Evolutionary conservation across 2,797 vertebrate species (phyloP).

Genomic region (Coracias cyanogaster): DNA sequence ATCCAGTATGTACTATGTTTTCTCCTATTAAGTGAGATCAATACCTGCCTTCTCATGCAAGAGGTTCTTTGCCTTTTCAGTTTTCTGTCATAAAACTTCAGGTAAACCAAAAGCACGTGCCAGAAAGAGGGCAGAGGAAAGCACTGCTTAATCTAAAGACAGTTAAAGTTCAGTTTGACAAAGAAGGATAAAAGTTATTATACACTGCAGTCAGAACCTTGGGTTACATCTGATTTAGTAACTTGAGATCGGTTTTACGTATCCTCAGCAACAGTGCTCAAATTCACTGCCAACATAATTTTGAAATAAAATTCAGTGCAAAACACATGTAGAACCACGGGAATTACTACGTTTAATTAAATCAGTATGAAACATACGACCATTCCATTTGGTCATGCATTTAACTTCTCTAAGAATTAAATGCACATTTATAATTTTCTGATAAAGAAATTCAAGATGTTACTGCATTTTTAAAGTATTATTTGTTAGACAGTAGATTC

Average conservation of each 20-base stretch:
- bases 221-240: slow-evolving; percentile 16
- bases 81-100: slow-evolving; percentile 10
- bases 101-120: background rate
- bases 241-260: slow-evolving; percentile 14
- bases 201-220: background rate
- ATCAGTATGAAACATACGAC: slow-evolving; percentile 59
- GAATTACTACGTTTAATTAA: slow-evolving; percentile 68
- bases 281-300: slow-evolving; percentile 23
- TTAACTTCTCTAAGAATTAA: slow-evolving; percentile 67
- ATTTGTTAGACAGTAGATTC: slow-evolving; percentile 62
- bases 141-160: slow-evolving; percentile 1
- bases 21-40: background rate
- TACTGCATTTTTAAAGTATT: slow-evolving; percentile 66
- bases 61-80: background rate
- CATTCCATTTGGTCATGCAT: slow-evolving; percentile 41
- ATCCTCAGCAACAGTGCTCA: background rate
- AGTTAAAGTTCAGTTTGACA: slow-evolving; percentile 50
- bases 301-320: slow-evolving; percentile 51
- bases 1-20: background rate
- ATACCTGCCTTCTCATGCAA: background rate
- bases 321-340: slow-evolving; percentile 61
- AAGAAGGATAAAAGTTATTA: background rate
- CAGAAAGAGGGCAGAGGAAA: slow-evolving; percentile 39
- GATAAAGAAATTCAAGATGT: slow-evolving; percentile 67
- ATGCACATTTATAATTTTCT: slow-evolving; percentile 64